These are phyloP conservation scores for Lamprologus callipterus DNA, from an alignment of 2,113 vertebrate genomes.

Conservation along the genomic window DNA sequence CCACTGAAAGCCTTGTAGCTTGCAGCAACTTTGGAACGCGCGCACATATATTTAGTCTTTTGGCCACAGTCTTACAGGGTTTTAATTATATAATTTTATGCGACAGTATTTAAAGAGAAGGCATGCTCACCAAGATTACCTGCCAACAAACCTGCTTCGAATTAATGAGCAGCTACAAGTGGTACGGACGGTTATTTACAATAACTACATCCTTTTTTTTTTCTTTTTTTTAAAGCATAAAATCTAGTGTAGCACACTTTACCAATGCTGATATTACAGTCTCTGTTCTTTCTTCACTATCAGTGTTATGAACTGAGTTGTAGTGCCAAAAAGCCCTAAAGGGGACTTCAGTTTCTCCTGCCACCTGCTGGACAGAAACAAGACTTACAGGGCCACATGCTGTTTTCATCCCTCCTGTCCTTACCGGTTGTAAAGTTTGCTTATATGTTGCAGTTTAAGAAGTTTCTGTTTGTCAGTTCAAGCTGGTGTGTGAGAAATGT, in stretches of 20 bases:
- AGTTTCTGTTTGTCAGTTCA: not conserved
- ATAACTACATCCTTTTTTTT: not conserved
- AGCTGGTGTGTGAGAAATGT: not conserved
- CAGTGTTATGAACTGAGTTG: not conserved
- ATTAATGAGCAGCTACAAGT: not conserved
- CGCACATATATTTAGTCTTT: not conserved
- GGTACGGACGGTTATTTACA: not conserved
- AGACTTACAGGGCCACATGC: not conserved
- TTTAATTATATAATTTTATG: not conserved
- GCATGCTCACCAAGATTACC: not conserved
- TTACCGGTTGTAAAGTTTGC: not conserved
- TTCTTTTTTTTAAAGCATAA: not conserved
- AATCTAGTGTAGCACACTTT: not conserved
- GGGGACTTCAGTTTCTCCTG: constrained; percentile 33
- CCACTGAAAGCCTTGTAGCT: not conserved
- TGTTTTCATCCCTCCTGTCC: not conserved
- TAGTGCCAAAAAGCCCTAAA: not conserved
- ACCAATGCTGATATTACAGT: not conserved
- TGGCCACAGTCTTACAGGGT: not conserved
- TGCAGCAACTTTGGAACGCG: not conserved
- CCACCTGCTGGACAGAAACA: constrained; percentile 58
- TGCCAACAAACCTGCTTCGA: not conserved
- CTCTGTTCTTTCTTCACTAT: not conserved
- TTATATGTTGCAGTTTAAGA: not conserved
- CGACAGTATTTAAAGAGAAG: not conserved